Evolutionary conservation across 2,888 invertebrate species (phyloP).

Genomic region (Lasioglossum pauxillum): DNA sequence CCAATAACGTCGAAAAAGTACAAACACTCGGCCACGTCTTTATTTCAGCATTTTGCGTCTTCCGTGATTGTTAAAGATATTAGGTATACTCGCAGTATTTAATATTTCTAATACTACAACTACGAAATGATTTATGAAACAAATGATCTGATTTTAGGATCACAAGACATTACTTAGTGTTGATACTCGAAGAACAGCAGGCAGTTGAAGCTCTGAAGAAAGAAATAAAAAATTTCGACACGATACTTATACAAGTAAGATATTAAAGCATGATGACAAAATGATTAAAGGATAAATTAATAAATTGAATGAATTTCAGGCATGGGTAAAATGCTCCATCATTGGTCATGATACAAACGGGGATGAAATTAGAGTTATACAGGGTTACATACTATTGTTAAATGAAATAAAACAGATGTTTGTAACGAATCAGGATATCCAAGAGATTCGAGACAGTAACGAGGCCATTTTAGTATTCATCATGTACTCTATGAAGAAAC

Average conservation of each 20-base stretch:
- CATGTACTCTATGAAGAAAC: conserved; percentile 71
- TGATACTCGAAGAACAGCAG: conserved; percentile 72
- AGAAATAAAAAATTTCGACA: conserved; percentile 76
- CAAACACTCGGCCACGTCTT: conserved; percentile 77
- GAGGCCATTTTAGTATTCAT: conserved; percentile 78
- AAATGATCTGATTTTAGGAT: conserved; percentile 71
- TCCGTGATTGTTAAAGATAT: conserved; percentile 80
- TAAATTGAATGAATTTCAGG: conserved; percentile 67
- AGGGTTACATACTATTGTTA: conserved; percentile 72
- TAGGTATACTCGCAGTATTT: conserved; percentile 67
- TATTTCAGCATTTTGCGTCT: conserved; percentile 81
- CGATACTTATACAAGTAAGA: conserved; percentile 77
- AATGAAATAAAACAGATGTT: conserved; percentile 77
- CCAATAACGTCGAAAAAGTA: conserved; percentile 76
- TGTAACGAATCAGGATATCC: conserved; percentile 63
- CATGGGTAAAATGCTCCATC: conserved; percentile 81
- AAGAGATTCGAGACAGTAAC: conserved; percentile 73
- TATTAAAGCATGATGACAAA: not conserved
- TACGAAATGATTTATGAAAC: conserved; percentile 5
- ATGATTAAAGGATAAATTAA: conserved; percentile 3
- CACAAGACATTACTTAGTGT: conserved; percentile 74
- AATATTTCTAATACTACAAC: not conserved
- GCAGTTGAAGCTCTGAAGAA: conserved; percentile 71
- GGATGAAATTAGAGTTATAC: conserved; percentile 71
- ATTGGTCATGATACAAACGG: conserved; percentile 70